A percentile compares a stretch with the other conserved stretches of the same genome.
Conservation (phyloP, 2,888 invertebrate species). For the Stenurella melanura region DNA sequence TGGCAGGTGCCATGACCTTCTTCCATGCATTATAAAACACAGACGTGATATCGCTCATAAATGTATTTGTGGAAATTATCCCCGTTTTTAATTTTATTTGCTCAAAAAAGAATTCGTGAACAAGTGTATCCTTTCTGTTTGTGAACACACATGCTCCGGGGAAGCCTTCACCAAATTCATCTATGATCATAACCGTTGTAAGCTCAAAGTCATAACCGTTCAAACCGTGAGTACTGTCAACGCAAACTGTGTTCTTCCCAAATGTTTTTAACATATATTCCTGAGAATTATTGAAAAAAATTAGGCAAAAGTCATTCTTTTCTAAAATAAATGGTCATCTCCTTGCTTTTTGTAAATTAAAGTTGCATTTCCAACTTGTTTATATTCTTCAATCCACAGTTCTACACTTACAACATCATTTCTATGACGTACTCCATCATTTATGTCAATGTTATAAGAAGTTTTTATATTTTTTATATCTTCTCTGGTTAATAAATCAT, state of each 20-base stretch:
- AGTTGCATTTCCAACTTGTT: not conserved
- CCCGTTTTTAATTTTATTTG: not conserved
- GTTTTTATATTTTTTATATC: constrained; percentile 4
- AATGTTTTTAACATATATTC: constrained; percentile 18
- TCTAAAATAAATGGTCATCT: not conserved
- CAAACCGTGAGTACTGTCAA: constrained; percentile 32
- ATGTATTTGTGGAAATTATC: not conserved
- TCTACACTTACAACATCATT: constrained; percentile 15
- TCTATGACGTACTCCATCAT: not conserved
- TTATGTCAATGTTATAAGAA: not conserved
- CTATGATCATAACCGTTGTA: constrained; percentile 11
- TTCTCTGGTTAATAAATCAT: constrained; percentile 1
- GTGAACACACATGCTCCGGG: constrained; percentile 37
- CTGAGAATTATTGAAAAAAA: constrained; percentile 11
- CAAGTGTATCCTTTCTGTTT: constrained; percentile 25
- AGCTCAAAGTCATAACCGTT: constrained; percentile 10
- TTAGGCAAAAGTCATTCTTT: not conserved
- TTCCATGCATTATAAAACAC: constrained; percentile 27
- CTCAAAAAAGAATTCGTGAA: constrained; percentile 15
- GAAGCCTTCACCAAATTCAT: constrained; percentile 35
- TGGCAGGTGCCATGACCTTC: constrained; percentile 6
- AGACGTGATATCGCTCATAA: constrained; percentile 16
- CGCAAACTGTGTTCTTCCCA: constrained; percentile 2
- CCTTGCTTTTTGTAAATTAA: constrained; percentile 1
- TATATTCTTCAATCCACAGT: not conserved